Percentiles rank a stretch among this genome's conserved stretches.
These are phyloP conservation scores for Macrotrachela quadricornifera DNA, from an alignment of 1,140 invertebrate species.

Conservation along the genomic window DNA sequence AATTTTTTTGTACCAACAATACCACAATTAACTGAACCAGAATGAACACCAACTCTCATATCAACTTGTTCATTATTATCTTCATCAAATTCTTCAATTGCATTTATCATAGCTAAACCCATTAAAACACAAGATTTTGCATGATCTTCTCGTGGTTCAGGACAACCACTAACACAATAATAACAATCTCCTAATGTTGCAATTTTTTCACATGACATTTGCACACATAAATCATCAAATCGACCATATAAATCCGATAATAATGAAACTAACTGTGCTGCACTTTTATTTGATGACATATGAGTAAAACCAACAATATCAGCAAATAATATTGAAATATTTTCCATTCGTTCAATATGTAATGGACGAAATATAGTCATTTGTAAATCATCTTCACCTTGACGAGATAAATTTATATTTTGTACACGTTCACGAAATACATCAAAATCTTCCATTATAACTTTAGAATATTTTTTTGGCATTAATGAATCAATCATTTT, in stretches of 20 bases:
- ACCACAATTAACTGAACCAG: conserved; percentile 72
- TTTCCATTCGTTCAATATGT: conserved; percentile 39
- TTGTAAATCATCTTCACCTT: no score
- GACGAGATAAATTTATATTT: no score
- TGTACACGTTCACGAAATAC: no score
- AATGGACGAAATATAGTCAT: background rate
- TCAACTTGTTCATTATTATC: conserved; percentile 36
- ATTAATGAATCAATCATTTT: no score
- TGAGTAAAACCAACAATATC: conserved; percentile 92
- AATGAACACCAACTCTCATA: conserved; percentile 84
- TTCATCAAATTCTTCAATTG: conserved; percentile 46
- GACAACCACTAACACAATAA: conserved; percentile 72
- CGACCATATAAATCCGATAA: conserved; percentile 85
- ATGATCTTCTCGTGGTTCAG: conserved; percentile 64
- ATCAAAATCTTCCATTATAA: no score
- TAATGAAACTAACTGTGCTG: conserved; percentile 51
- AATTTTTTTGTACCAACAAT: conserved; percentile 74
- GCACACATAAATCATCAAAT: conserved; percentile 64
- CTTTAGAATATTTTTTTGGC: no score
- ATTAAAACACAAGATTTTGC: conserved; percentile 81
- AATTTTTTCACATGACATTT: conserved; percentile 40
- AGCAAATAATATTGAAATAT: conserved; percentile 71
- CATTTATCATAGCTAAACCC: conserved; percentile 87
- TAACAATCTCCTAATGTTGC: conserved; percentile 64
- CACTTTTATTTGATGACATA: conserved; percentile 77